phyloP scores from a whole-genome alignment of 2,113 vertebrate species.

The Etheostoma cragini region DNA sequence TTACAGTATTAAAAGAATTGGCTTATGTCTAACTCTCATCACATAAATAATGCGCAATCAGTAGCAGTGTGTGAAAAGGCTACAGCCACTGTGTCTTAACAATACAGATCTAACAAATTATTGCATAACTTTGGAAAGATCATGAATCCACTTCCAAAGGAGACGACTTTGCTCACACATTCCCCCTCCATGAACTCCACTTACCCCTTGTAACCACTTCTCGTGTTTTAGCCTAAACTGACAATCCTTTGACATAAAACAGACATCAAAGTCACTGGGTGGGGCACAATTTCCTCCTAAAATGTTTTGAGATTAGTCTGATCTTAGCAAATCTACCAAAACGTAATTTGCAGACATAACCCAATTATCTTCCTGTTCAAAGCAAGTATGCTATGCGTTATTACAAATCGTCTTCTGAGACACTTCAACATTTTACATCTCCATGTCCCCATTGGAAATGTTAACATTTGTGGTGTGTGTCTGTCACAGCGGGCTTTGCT shows the following conservation, averaged over 20 bases:
- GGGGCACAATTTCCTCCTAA: constrained; percentile 72
- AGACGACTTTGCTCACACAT: background rate
- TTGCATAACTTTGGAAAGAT: background rate
- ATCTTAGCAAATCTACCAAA: constrained; percentile 76
- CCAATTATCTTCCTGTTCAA: constrained; percentile 66
- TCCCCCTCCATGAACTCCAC: background rate
- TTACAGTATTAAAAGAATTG: background rate
- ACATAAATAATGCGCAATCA: background rate
- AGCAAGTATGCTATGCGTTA: constrained; percentile 65
- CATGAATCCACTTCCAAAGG: background rate
- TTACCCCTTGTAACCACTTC: background rate
- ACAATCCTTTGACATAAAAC: constrained; percentile 58
- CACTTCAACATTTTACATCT: constrained; percentile 24
- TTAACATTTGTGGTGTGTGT: constrained; percentile 44
- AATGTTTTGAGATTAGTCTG: constrained; percentile 78
- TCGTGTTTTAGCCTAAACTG: constrained; percentile 47
- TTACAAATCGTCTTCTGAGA: constrained; percentile 43
- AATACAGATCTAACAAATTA: background rate
- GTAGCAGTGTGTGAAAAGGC: background rate
- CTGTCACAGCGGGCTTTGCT: constrained; percentile 37
- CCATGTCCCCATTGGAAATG: constrained; percentile 23
- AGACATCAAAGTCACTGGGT: constrained; percentile 80
- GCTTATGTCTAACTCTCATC: background rate
- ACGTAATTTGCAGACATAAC: constrained; percentile 65
- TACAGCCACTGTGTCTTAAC: background rate